Conservation (phyloP, 2,113 vertebrate genomes). For the Setophaga petechia region DNA sequence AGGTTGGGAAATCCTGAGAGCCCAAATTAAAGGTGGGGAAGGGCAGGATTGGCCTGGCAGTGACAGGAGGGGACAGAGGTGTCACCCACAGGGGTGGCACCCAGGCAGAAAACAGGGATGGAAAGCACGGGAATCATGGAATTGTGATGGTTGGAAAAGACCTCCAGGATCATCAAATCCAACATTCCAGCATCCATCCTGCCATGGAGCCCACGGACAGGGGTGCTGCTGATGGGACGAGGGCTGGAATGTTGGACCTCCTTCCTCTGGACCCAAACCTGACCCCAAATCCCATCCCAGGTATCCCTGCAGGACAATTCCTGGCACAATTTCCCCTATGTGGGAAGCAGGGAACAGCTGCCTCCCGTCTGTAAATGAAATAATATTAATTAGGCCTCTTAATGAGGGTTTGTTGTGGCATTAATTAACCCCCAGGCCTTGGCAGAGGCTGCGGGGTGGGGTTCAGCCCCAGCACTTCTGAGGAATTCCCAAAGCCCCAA, state of each 20-base stretch:
- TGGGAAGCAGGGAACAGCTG: not conserved
- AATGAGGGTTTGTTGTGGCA: not conserved
- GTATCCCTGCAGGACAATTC: not conserved
- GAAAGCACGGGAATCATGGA: not conserved
- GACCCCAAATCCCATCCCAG: not conserved
- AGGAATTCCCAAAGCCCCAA: not conserved
- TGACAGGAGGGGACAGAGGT: not conserved
- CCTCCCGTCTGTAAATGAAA: not conserved
- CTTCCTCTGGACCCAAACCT: not conserved
- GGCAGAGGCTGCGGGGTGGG: not conserved
- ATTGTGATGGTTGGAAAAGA: not conserved
- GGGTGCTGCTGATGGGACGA: not conserved
- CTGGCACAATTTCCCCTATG: not conserved
- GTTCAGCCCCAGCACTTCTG: not conserved
- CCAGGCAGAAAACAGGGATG: no score
- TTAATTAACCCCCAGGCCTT: not conserved
- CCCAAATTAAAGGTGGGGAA: not conserved
- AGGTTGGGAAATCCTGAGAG: not conserved
- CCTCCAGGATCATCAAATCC: not conserved
- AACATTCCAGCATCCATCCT: not conserved
- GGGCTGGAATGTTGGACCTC: not conserved
- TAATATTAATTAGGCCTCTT: not conserved
- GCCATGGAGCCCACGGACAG: not conserved
- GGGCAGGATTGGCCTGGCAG: not conserved
- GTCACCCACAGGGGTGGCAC: accelerated